Evolutionary conservation across 2,113 vertebrate genomes (phyloP), one percentile per base, ranked within the genome.

Genomic region (Lepisosteus oculatus): DNA sequence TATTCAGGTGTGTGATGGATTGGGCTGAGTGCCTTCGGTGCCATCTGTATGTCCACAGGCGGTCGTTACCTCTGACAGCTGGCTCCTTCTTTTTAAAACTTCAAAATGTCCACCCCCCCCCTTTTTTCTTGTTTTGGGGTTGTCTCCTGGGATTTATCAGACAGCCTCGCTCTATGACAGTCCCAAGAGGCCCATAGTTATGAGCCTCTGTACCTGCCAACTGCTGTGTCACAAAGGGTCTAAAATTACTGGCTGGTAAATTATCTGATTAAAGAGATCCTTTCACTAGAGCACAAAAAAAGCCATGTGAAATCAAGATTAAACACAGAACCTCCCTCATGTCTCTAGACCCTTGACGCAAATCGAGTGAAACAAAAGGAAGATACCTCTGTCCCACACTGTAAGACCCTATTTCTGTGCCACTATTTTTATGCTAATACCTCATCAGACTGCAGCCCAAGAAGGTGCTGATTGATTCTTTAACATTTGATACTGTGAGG

Each of bases 161-260:
- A 89, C 83, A 85, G 84, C 83, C 87, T 81, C 88, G 79, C 44
- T 91, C 84, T 84, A 79, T 89, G 86, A 82, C 81, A 74, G 81
- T 88, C 92, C 87, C 91, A 74, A 78, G 90, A 88, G 84, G 81
- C 87, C 87, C 79, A 81, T 78, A 78, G 87, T 85, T 88, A 78
- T 56, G 72, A 72, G 80, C 85, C 82, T 79, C 86, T 84, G 81
- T 94, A 95, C 93, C 93, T 95, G 93, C 95, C 94, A 96, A 95
- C 90, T 95, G 92, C 89, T 93, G 90, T 94, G 93, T 93, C 93
- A 95, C 91, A 90, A 90, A 88, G 79, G 59, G 78, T 85, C 88
- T 94, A 86, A 87, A 86, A 85, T 94, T 93, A 93, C 92, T 77
- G 78, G 74, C 78, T 70, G 0, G 80, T 77, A 87, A 90, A 91